These are phyloP conservation scores for Physella acuta DNA, from an alignment of 1,140 invertebrate species.

Conservation along the genomic window DNA sequence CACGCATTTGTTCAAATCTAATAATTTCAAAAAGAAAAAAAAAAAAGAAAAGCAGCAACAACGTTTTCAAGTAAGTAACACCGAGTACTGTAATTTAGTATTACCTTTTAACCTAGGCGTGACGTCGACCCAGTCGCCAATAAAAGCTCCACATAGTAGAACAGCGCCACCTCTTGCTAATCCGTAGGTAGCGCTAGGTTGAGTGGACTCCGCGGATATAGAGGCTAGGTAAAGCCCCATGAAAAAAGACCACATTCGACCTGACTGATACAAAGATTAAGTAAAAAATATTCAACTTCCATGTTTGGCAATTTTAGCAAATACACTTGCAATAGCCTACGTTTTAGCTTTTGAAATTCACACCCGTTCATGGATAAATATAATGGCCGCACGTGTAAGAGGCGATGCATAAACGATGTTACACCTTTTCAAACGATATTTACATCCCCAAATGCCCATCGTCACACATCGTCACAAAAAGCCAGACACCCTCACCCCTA, in stretches of 20 bases:
- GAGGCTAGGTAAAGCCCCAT: constrained; percentile 62
- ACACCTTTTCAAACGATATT: too few species aligned
- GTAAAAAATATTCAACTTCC: neutral
- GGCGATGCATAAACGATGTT: neutral
- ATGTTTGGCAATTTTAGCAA: neutral
- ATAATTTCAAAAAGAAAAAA: neutral
- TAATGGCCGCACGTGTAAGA: neutral
- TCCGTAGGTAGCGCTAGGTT: constrained; percentile 62
- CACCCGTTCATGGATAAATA: neutral
- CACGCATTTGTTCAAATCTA: neutral
- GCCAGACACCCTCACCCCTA: too few species aligned
- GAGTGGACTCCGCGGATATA: constrained; percentile 46
- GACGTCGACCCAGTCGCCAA: constrained; percentile 64
- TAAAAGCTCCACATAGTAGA: constrained; percentile 61
- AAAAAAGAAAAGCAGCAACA: neutral
- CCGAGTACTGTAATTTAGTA: neutral
- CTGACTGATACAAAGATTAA: constrained; percentile 54
- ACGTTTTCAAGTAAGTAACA: neutral
- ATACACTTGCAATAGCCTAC: neutral
- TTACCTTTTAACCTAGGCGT: constrained; percentile 59
- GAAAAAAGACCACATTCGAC: constrained; percentile 66
- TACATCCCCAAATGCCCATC: too few species aligned
- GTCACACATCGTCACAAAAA: too few species aligned
- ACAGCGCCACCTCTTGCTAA: constrained; percentile 54
- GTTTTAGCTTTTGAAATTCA: neutral